Evolutionary conservation across 2,797 vertebrate genomes (phyloP).

Genomic region (Arrhamphus sclerolepis): DNA sequence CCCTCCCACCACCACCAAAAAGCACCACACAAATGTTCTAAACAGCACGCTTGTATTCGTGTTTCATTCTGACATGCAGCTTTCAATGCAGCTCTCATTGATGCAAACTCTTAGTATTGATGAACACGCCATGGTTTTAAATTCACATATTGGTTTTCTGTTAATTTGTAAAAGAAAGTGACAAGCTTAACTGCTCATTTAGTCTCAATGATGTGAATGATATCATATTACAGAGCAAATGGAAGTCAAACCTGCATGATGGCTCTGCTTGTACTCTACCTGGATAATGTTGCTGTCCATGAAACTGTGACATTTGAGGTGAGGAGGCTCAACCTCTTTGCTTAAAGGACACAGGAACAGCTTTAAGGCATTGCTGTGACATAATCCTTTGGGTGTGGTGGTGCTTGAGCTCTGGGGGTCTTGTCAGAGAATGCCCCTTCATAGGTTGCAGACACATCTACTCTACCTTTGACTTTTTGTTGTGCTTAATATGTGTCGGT

Average conservation of each 20-base stretch:
- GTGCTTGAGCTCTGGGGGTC: conserved; percentile 11
- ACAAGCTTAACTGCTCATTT: background rate
- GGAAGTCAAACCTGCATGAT: conserved; percentile 8
- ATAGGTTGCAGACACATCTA: conserved; percentile 22
- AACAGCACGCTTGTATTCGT: too few relatives aligned
- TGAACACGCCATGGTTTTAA: too few relatives aligned
- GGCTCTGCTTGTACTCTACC: background rate
- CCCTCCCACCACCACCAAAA: too few relatives aligned
- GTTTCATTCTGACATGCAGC: too few relatives aligned
- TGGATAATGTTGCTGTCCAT: too few relatives aligned
- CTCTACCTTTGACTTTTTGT: conserved; percentile 30
- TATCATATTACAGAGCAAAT: background rate
- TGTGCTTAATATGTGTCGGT: conserved; percentile 25
- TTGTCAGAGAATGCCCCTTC: conserved; percentile 19
- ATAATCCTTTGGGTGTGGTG: background rate
- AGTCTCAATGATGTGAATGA: background rate
- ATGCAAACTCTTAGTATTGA: too few relatives aligned
- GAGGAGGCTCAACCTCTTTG: conserved; percentile 10
- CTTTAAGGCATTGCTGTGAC: conserved; percentile 13
- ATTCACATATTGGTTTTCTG: too few relatives aligned
- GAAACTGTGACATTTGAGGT: conserved; percentile 21
- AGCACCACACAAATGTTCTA: too few relatives aligned
- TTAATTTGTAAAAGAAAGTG: too few relatives aligned
- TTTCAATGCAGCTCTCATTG: too few relatives aligned
- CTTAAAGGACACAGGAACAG: conserved; percentile 19